phyloP scores from a whole-genome alignment of 2,113 vertebrate genomes.

The Ariopsis seemanni region DNA sequence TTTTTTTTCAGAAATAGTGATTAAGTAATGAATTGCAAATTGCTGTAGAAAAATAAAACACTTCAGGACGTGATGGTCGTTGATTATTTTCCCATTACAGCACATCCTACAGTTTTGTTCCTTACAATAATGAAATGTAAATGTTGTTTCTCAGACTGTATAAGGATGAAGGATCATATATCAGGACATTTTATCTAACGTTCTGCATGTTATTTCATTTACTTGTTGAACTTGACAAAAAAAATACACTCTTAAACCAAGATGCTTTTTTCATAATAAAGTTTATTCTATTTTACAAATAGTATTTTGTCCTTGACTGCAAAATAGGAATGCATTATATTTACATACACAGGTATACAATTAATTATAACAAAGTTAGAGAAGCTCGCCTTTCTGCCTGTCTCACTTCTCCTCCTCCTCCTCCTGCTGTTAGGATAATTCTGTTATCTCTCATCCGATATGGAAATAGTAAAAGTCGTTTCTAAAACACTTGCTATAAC shows the following conservation, averaged over 20 bases:
- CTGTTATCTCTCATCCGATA: conserved; percentile 74
- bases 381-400: conserved; percentile 98
- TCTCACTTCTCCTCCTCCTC: conserved; percentile 62
- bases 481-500: conserved; percentile 88
- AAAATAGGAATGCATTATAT: conserved; percentile 99
- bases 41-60: not conserved
- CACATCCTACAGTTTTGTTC: not conserved
- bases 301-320: conserved; percentile 99
- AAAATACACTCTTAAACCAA: not conserved
- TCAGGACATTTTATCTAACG: not conserved
- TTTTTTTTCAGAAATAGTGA: too few relatives aligned
- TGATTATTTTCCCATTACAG: not conserved
- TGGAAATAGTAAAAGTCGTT: conserved; percentile 83
- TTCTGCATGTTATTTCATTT: too few relatives aligned
- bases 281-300: conserved; percentile 99
- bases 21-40: not conserved
- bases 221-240: not conserved
- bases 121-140: not conserved
- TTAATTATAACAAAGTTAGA: conserved; percentile 99
- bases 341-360: conserved; percentile 99
- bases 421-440: conserved; percentile 74
- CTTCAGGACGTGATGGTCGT: not conserved
- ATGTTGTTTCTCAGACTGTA: not conserved
- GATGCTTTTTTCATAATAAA: conserved; percentile 96
- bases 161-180: not conserved